Base-by-base conservation (phyloP, 2,797 vertebrate species). In the Sebastes vulpes region DNA sequence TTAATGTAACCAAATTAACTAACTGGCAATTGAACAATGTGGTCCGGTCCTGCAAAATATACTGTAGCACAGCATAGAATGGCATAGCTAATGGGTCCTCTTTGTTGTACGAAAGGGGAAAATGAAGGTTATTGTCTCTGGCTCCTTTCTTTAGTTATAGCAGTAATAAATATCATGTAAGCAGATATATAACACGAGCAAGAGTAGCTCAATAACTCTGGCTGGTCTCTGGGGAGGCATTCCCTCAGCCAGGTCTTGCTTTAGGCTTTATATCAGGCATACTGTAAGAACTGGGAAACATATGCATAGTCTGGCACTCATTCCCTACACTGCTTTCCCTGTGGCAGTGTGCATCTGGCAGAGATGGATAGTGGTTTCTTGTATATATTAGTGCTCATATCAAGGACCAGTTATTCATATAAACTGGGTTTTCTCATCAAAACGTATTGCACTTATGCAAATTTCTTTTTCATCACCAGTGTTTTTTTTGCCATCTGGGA, bases 91-190 rank as follows among this genome's bases (percentile, higher is more conserved):
- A 86, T 85, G 59, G 77, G 29, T 61, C 76, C 65, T 75, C 54
- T 74, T 77, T 80, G 76, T 71, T 66, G 42, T 59, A 78, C 85
- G 72, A 74, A 73, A 52, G 61, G 50, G 53, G 60, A 53, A 68
- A 80, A 77, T 81, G 67, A 83, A 79, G 81, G 77, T 88, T 84
- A 86, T 79, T 86, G 83, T 77, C 67, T 75, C 38, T 35, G 53
- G 25, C 52, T 83, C 46, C 54, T 76, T 67, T 72, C 60, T 89
- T 88, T 77, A 82, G 70, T 88, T 86, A 84, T 89, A 76, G 83
- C 46, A 26, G 57, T 73, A 75, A 84, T 89, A 89, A 86, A 93
- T 89, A 88, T 87, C 31, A 81, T 31, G 72, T 81, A 72, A 88
- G 82, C 35, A 87, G 86, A 92, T 89, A 82, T 88, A 85, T 81